Base-by-base conservation (phyloP, 2,113 vertebrate genomes). In the Syngnathus typhle region DNA sequence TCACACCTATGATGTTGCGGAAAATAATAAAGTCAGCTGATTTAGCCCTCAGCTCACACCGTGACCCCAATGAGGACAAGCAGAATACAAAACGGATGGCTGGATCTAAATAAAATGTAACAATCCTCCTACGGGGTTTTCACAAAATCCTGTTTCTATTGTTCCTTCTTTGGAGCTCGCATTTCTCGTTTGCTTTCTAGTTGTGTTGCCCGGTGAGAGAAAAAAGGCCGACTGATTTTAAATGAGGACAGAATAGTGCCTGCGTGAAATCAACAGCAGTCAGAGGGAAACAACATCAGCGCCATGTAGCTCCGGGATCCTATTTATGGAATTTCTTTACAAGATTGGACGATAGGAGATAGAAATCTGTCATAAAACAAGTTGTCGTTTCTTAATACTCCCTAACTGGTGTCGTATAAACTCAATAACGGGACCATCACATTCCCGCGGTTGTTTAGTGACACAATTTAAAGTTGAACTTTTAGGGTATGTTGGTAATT, bases 191-290 rank as follows among this genome's bases (percentile, higher is more conserved):
- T 71, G 63, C 56, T 56, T 23, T 56, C 13, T 11, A 32, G 36
- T 68, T 73, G 60, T 49, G 46, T 63, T 19, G 3, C 55, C 62
- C 52, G 37, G 61, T 49, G 67, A 41, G 64, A 62, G 27, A 44
- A 12, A 49, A 41, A 36, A 71, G 60, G 67, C 65, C 60, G 56
- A 54, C 16, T 27, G 32, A 65, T 69, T 71, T 78, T 15, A 39
- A 36, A 65, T 15, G 52, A 61, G n/a, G 32, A 59, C 27, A 41
- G 37, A 47, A 43, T 76, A 64, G 52, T 64, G 38, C 39, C 68
- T 65, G 13, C 59, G 37, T 68, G 62, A 70, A 73, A 69, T 55
- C 46, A 5, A 73, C 59, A 58, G 55, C 27, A 64, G 47, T 46
- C 15, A 6, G 15, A 43, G 44, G 16, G 47, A 44, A 21, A 64